These are phyloP conservation scores for Haliclona indistincta DNA, from an alignment of 37 sponge, comb jelly and placozoan genomes.

Conservation along the genomic window DNA sequence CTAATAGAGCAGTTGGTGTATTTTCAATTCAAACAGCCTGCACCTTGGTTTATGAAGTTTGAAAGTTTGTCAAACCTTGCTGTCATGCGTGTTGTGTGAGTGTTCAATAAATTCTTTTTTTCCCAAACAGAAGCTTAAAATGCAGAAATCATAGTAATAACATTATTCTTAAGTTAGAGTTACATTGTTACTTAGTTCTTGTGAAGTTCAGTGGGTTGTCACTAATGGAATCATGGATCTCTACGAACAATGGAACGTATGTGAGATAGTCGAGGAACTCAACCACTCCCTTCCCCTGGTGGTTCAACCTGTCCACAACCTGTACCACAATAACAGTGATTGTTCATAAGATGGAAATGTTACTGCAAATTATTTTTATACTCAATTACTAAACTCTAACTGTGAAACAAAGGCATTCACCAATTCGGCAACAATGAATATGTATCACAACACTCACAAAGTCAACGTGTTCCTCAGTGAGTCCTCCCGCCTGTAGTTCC, in stretches of 20 bases:
- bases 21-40: too few species aligned
- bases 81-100: too few species aligned
- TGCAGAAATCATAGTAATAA: too few species aligned
- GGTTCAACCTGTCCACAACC: conserved; percentile 74
- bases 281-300: conserved; percentile 65
- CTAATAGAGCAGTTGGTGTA: too few species aligned
- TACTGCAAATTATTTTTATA: not conserved
- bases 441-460: conserved; percentile 55
- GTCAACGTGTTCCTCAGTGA: conserved; percentile 74
- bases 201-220: conserved; percentile 84
- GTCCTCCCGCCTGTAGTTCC: conserved; percentile 84
- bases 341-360: not conserved
- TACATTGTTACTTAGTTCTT: conserved; percentile 49
- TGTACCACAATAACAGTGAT: conserved; percentile 1
- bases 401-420: too few species aligned
- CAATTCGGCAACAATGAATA: too few species aligned
- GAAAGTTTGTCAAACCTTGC: too few species aligned
- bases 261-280: conserved; percentile 91
- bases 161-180: not conserved
- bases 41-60: too few species aligned
- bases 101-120: too few species aligned
- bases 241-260: conserved; percentile 90
- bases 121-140: too few species aligned
- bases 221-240: conserved; percentile 84
- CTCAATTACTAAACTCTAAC: conserved; percentile 1